Base-by-base conservation (phyloP, 2,797 vertebrate species). In the Onychomys leucogaster region DNA sequence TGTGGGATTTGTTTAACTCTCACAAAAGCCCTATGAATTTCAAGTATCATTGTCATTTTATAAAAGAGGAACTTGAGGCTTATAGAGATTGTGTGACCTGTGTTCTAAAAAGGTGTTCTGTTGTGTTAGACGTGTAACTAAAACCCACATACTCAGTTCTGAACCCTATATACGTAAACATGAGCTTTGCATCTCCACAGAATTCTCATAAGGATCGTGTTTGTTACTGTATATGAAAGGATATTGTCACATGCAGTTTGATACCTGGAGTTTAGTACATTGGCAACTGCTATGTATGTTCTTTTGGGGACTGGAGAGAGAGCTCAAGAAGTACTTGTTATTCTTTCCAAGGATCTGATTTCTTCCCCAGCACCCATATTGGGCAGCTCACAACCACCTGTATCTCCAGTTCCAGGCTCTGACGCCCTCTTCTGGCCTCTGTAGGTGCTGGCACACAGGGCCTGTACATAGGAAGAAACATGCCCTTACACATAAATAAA, bases 1-100 rank as follows among this genome's bases (percentile, higher is more conserved):
- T 69, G 41, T 73, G 89, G 25, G 49, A 65, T 81, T 93, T 81
- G 73, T 73, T 93, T 88, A 94, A 61, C 90, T 43, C 43, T 94
- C 34, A 93, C 63, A 93, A 71, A 92, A 84, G 25, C 43, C 3
- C 25, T 59, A 0, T 87, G 69, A 91, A 89, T 81, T 83, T 11
- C 65, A 86, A 89, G 8, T 84, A 61, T 37, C 82, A 3, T 69
- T 94, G 49, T 13, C 14, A 59, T 89, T 92, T 96, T 86, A 89
- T 86, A 87, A 69, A 34, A 46, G 76, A 90, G 49, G n/a, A 94
- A 93, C 63, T 90, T n/a, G 43, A 92, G 43, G 19, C 34, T 90
- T 71, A 81, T n/a, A 75, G 69, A 94, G 65, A 43, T 93, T 63
- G 8, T 46, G 1, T 94, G 86, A 75, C 49, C 69, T 83, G 13